Base-by-base conservation (phyloP, 2,888 invertebrate species). In the Scelioninae gen. 2 region DNA sequence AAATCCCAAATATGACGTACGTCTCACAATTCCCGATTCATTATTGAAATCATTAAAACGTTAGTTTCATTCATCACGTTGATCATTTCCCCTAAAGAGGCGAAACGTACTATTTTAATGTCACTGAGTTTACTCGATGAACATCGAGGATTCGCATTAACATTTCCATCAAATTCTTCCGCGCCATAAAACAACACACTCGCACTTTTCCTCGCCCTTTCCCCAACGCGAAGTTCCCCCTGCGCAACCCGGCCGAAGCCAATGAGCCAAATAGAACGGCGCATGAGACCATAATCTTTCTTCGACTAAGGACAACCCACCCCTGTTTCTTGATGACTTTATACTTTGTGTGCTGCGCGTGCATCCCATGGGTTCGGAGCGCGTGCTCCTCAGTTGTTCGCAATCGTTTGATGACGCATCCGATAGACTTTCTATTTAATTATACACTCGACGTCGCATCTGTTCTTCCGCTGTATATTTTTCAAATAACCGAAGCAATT, bases 351-450 rank as follows among this genome's bases (percentile, higher is more conserved):
- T 57, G 45, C 16, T 19, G 52, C 35, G 61, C 43, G 37, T 46
- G 50, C 37, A 65, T 70, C 70, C 68, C 60, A 71, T 63, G 71
- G 63, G 68, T 71, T 74, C 43, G 45, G 2, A 11, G 18, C 45
- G 18, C 46, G 13, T 19, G 22, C 55, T 65, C 10, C 45, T 22
- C 16, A 31, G 16, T 50, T 39, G 28, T 46, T 67, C n/a, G 16
- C 63, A 31, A 68, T 7, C 45, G 48, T 77, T 73, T 74, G 67
- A 76, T 78, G 76, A 77, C 76, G 77, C 79, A 80, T 78, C 78
- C 76, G 77, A 81, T 81, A 78, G 78, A 78, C 77, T 78, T 81
- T 80, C 79, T 80, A 82, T 82, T 80, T 78, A 82, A 82, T 82
- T 81, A 81, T 74, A 76, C 35, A 48, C 53, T 50, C 68, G 63